Conservation (phyloP, 2,888 invertebrate species). For the Laspeyria flexula region DNA sequence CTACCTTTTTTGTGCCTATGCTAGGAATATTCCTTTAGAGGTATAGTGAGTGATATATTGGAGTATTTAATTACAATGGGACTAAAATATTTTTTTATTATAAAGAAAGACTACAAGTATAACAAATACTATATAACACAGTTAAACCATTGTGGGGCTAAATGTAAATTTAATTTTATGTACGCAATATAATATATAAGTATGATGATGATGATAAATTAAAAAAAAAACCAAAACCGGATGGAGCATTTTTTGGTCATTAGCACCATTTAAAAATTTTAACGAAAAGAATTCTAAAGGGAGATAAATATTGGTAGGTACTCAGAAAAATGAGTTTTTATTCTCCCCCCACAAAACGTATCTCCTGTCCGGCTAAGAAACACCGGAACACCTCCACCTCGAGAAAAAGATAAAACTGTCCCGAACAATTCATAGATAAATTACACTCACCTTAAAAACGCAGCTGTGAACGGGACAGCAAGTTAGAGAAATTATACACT, state of each 20-base stretch:
- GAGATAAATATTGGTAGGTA: conserved; percentile 13
- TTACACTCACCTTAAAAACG: conserved; percentile 72
- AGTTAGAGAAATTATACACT: conserved; percentile 33
- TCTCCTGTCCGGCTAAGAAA: conserved; percentile 46
- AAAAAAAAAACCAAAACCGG: not conserved
- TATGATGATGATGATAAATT: too few relatives aligned
- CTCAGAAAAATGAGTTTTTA: conserved; percentile 20
- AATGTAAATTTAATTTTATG: too few relatives aligned
- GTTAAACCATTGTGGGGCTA: too few relatives aligned
- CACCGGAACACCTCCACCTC: conserved; percentile 44
- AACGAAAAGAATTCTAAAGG: not conserved
- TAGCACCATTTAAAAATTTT: not conserved
- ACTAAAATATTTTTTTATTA: too few relatives aligned
- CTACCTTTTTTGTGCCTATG: too few relatives aligned
- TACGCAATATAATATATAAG: too few relatives aligned
- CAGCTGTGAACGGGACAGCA: conserved; percentile 53
- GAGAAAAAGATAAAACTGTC: conserved; percentile 71
- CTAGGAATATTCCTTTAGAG: too few relatives aligned
- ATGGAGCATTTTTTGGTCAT: conserved; percentile 1
- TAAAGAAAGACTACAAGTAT: too few relatives aligned
- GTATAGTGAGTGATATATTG: too few relatives aligned
- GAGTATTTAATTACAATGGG: too few relatives aligned
- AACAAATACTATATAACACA: too few relatives aligned
- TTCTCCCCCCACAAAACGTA: conserved; percentile 23
- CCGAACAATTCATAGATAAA: conserved; percentile 72